Evolutionary conservation across 2,888 invertebrate species (phyloP), one percentile per base, ranked within the genome.

Genomic region (Agrotis puta): DNA sequence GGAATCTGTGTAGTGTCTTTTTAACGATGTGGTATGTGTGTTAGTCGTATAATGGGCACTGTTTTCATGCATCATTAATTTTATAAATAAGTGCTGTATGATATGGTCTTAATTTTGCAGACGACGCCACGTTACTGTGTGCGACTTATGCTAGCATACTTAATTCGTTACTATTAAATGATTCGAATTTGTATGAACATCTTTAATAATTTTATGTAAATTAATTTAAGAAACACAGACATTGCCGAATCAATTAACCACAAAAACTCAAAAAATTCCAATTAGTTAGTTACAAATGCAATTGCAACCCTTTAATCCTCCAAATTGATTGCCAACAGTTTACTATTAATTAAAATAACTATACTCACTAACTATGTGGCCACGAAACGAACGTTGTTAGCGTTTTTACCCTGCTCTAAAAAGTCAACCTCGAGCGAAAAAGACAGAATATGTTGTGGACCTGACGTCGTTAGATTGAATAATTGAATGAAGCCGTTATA

Each of bases 261-360:
- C 18, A 9, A 39, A 53, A 63, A 14, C 9, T 16, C 45, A 2
- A 27, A 47, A 27, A 61, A 57, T 24, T 20, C 5, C 48, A 56
- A 56, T 50, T 16, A 59, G 75, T 80, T 69, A 45, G 22, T 56
- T 63, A 47, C 33, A 53, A 53, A 62, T 51, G 27, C 43, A 57
- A 48, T 27, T 14, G 51, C 33, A 62, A 70, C 53, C 20, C 59
- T 70, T 54, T 68, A 68, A 74, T 68, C 51, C 39, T 14, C 14
- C 16, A n/a, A 65, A 78, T 84, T 65, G 68, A 81, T 78, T 66
- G 68, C 68, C 58, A 65, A 58, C 67, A 74, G 59, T 77, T 73
- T 68, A 69, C 39, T 70, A 68, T 74, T 81, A 67, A 79, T 75
- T 72, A 83, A 73, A 76, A 74, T 75, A 5, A 73, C 61, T 72